phyloP scores from a whole-genome alignment of 2,797 vertebrate genomes.

The Sarcophilus harrisii region DNA sequence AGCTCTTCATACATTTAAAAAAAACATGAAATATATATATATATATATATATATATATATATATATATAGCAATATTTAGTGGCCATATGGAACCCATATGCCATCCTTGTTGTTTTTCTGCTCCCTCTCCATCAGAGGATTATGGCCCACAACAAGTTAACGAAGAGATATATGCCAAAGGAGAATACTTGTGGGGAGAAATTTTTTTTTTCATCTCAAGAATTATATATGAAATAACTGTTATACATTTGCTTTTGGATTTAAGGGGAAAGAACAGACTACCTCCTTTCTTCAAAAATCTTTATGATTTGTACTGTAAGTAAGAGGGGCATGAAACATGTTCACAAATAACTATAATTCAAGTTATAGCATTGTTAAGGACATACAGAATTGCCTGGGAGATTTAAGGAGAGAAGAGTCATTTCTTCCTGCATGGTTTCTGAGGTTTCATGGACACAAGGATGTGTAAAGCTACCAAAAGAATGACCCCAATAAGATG shows the following conservation, averaged over 20 bases:
- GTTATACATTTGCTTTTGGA: neutral
- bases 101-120: neutral
- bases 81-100: neutral
- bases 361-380: neutral
- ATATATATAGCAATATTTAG: neutral
- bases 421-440: neutral
- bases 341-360: neutral
- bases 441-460: neutral
- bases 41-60: neutral
- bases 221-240: neutral
- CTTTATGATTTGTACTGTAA: neutral
- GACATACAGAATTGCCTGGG: neutral
- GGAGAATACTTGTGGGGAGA: neutral
- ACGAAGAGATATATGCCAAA: neutral
- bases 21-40: neutral
- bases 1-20: neutral
- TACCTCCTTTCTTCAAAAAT: neutral
- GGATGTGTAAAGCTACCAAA: neutral
- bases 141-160: neutral
- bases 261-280: neutral
- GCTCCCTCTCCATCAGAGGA: neutral
- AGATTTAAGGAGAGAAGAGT: neutral
- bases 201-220: neutral
- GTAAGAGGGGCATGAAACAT: neutral
- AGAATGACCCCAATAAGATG: neutral